Evolutionary conservation across 2,113 vertebrate species (phyloP).

Genomic region (Zapornia atra): DNA sequence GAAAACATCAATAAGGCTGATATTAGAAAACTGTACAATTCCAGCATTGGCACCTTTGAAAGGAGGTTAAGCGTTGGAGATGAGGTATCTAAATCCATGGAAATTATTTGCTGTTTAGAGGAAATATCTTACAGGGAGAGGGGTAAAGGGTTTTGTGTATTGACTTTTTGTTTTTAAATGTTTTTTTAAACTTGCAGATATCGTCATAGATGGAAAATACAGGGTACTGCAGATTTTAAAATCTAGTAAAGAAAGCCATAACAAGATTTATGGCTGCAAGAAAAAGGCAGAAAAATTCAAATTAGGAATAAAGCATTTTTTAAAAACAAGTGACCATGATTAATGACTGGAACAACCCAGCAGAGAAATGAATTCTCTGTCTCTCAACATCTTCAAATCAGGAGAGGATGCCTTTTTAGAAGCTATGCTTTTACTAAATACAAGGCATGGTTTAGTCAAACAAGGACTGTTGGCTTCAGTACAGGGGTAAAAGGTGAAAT

Average conservation of each 20-base stretch:
- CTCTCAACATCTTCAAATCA: not conserved
- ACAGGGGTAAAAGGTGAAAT: not conserved
- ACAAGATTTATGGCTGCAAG: not conserved
- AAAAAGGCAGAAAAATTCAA: not conserved
- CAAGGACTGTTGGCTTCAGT: not conserved
- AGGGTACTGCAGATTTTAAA: not conserved
- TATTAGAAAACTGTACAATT: not conserved
- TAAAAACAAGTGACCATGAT: not conserved
- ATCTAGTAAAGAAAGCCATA: not conserved
- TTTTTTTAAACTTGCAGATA: not conserved
- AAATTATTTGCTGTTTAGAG: not conserved
- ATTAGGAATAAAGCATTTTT: not conserved
- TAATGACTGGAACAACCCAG: not conserved
- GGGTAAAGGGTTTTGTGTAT: not conserved
- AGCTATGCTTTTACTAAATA: not conserved
- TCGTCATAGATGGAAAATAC: not conserved
- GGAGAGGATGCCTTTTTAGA: not conserved
- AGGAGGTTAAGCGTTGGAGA: not conserved
- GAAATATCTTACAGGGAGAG: not conserved
- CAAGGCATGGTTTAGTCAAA: not conserved
- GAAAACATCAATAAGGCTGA: not conserved
- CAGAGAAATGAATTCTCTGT: not conserved
- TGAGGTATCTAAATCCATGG: not conserved
- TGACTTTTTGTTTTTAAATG: not conserved
- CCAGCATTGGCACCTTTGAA: not conserved